Conservation (phyloP, 1,140 invertebrate genomes). For the Macrostomum lignano region DNA sequence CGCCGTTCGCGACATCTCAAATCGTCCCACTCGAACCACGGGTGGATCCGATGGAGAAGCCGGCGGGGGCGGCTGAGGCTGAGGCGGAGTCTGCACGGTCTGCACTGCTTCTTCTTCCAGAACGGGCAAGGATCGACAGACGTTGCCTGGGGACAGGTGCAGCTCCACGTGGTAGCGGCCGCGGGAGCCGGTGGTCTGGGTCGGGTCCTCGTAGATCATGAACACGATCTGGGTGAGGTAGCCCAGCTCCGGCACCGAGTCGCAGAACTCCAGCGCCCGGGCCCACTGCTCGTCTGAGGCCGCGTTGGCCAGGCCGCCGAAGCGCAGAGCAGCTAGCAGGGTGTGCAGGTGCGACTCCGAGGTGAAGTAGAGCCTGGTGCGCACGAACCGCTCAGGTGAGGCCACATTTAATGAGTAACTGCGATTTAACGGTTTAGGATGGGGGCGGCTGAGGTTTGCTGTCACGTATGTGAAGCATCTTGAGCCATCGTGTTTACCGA, state of each 20-base stretch:
- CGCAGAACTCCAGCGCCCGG: conserved; percentile 85
- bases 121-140: too few relatives aligned
- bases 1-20: too few relatives aligned
- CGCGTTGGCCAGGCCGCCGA: conserved; percentile 54
- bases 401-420: conserved; percentile 88
- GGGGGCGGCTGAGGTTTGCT: too few relatives aligned
- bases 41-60: too few relatives aligned
- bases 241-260: conserved; percentile 82
- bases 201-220: conserved; percentile 60
- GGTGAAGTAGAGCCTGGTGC: conserved; percentile 86
- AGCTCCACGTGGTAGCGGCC: conserved; percentile 8
- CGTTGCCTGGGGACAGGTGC: conserved; percentile 9
- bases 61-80: too few relatives aligned
- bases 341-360: conserved; percentile 98
- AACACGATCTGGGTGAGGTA: conserved; percentile 98
- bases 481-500: too few relatives aligned
- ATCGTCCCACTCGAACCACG: too few relatives aligned
- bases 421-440: too few relatives aligned
- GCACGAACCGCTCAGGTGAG: conserved; percentile 77
- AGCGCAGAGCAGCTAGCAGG: conserved; percentile 67
- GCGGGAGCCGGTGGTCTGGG: conserved; percentile 31
- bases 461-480: too few relatives aligned
- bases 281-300: conserved; percentile 75
- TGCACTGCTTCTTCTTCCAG: too few relatives aligned
- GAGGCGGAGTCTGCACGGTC: too few relatives aligned